phyloP scores from a whole-genome alignment of 2,113 vertebrate species.

The Micronycteris hirsuta region DNA sequence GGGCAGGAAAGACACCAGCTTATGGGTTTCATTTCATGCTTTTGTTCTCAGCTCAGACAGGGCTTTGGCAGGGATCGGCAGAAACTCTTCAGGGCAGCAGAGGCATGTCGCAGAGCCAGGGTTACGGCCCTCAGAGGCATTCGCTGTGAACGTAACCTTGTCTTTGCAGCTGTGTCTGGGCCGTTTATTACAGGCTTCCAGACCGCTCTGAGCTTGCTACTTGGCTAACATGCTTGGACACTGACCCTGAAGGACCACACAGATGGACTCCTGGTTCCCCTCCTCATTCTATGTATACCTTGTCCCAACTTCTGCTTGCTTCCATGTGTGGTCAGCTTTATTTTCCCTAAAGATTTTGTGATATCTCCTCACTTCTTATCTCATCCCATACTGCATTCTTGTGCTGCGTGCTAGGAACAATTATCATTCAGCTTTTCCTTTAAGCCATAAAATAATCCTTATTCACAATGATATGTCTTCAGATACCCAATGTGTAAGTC shows the following conservation, averaged over 20 bases:
- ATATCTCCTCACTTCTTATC: neutral
- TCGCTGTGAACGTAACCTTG: rapidly evolving
- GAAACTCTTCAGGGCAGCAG: neutral
- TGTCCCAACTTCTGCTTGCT: neutral
- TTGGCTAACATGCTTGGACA: neutral
- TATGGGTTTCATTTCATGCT: neutral
- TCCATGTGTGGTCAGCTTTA: neutral
- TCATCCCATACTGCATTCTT: neutral
- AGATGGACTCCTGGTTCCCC: no score
- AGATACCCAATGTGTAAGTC: neutral
- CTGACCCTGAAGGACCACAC: neutral
- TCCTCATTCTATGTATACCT: neutral
- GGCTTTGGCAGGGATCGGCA: neutral
- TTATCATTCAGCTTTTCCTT: neutral
- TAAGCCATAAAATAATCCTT: neutral
- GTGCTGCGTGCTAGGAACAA: neutral
- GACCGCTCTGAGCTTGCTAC: neutral
- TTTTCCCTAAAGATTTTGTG: neutral
- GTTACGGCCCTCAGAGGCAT: neutral
- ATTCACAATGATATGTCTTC: neutral
- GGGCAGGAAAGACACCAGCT: neutral
- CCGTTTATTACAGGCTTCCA: neutral
- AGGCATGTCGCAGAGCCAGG: neutral
- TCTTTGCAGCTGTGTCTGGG: neutral
- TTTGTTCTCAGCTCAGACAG: neutral